Percentiles rank a stretch among this genome's conserved stretches.
These are phyloP conservation scores for Crocodylus rhombifer DNA, from an alignment of 2,797 vertebrate species.

Conservation along the genomic window DNA sequence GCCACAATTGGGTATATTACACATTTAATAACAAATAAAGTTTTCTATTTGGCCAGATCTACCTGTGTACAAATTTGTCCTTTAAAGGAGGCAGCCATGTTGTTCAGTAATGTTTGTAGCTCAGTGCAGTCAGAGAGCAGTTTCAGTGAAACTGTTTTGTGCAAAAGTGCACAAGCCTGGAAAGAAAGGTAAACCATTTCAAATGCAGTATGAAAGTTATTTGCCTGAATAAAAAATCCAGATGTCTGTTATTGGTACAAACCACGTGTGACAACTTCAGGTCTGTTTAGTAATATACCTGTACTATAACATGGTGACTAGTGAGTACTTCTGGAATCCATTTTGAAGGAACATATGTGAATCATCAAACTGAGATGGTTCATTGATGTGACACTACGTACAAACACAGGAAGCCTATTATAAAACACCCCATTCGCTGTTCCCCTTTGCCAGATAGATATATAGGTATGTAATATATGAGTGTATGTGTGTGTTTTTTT, in stretches of 20 bases:
- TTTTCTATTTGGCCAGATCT: conserved; percentile 10
- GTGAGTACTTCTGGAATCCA: not conserved
- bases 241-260: not conserved
- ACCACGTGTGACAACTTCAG: not conserved
- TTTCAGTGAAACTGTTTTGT: not conserved
- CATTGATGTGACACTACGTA: conserved; percentile 23
- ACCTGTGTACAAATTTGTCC: not conserved
- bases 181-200: conserved; percentile 29
- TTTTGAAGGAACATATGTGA: conserved; percentile 31
- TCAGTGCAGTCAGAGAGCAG: conserved; percentile 20
- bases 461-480: conserved; percentile 46
- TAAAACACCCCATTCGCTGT: conserved; percentile 61
- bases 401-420: conserved; percentile 62
- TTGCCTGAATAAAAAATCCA: conserved; percentile 39
- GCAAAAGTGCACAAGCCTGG: conserved; percentile 13
- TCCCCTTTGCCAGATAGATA: conserved; percentile 39
- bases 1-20: not conserved
- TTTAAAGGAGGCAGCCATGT: not conserved
- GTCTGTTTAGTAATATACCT: not conserved
- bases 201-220: conserved; percentile 1
- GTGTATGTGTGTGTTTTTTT: conserved; percentile 69
- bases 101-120: not conserved
- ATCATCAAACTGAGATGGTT: conserved; percentile 22
- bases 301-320: not conserved
- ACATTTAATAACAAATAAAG: not conserved